Percentiles rank a stretch among this genome's conserved stretches.
phyloP scores from a whole-genome alignment of 1,140 invertebrate species.

The Pissodes strobi region DNA sequence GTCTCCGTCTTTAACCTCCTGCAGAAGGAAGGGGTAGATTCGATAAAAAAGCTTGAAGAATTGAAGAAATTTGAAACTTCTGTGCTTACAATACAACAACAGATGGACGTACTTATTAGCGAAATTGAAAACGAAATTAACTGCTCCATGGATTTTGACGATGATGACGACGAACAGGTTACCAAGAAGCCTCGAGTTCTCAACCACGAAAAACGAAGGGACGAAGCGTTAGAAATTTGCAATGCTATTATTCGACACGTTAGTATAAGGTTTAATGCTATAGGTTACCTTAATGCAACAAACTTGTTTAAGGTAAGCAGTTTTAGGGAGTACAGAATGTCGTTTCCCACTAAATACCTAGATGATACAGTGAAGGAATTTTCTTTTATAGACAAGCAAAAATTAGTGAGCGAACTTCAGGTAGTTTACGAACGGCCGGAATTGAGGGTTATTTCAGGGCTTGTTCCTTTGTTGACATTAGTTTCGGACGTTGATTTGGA shows the following conservation, averaged over 20 bases:
- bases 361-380: conserved; percentile 25
- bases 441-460: conserved; percentile 30
- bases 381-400: conserved; percentile 29
- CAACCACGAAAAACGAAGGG: conserved; percentile 11
- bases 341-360: conserved; percentile 23
- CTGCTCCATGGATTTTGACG: conserved; percentile 5
- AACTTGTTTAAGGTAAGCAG: conserved; percentile 32
- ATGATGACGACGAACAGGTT: neutral
- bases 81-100: conserved; percentile 9
- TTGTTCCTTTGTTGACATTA: conserved; percentile 31
- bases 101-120: conserved; percentile 21
- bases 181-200: conserved; percentile 8
- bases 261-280: conserved; percentile 27
- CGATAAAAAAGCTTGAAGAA: conserved; percentile 15
- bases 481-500: conserved; percentile 32
- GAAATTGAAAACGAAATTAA: conserved; percentile 23
- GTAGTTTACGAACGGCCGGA: conserved; percentile 39
- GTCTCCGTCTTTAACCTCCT: conserved; percentile 23
- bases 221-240: conserved; percentile 36
- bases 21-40: conserved; percentile 27
- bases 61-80: conserved; percentile 24
- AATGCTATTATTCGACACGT: conserved; percentile 32
- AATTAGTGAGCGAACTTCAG: conserved; percentile 36
- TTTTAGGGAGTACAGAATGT: conserved; percentile 22
- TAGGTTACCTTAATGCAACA: conserved; percentile 28